phyloP scores from a whole-genome alignment of 2,113 vertebrate species.

The Cyprinodon variegatus region DNA sequence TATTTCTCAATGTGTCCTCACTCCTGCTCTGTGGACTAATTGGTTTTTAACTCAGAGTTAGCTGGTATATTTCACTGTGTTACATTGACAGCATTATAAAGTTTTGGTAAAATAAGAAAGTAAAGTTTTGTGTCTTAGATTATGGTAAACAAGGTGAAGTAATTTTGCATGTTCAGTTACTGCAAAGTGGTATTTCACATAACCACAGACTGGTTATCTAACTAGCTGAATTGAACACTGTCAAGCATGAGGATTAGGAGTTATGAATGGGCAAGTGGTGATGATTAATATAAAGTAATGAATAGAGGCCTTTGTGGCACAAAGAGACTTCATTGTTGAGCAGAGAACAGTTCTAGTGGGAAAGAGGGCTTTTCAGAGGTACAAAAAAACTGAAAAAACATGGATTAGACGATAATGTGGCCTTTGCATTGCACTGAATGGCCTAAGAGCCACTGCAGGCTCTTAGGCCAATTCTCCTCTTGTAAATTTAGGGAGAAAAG shows the following conservation, averaged over 20 bases:
- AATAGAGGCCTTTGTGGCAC: slow-evolving; percentile 67
- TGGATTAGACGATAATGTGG: neutral
- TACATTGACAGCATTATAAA: slow-evolving; percentile 3
- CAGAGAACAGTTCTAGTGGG: slow-evolving; percentile 34
- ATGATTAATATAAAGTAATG: slow-evolving; percentile 59
- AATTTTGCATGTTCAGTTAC: slow-evolving; percentile 29
- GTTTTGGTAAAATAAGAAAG: slow-evolving; percentile 26
- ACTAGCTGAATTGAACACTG: slow-evolving; percentile 63
- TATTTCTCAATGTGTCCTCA: neutral
- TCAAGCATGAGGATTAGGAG: slow-evolving; percentile 46
- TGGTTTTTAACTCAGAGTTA: slow-evolving; percentile 29
- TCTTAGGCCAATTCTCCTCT: slow-evolving; percentile 11
- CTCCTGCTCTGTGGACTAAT: slow-evolving; percentile 37
- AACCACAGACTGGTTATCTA: slow-evolving; percentile 46
- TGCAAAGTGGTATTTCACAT: slow-evolving; percentile 34
- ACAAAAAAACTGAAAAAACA: slow-evolving; percentile 30
- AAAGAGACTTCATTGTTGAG: slow-evolving; percentile 60
- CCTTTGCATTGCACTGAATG: neutral
- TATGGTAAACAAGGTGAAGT: slow-evolving; percentile 37
- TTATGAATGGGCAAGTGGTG: slow-evolving; percentile 69
- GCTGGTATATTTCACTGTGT: slow-evolving; percentile 23
- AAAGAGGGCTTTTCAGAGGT: slow-evolving; percentile 42
- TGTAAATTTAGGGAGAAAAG: too few relatives aligned
- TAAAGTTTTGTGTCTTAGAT: slow-evolving; percentile 9
- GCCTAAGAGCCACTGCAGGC: slow-evolving; percentile 17